Conservation (phyloP, 2,797 vertebrate genomes). For the Lepus townsendii region DNA sequence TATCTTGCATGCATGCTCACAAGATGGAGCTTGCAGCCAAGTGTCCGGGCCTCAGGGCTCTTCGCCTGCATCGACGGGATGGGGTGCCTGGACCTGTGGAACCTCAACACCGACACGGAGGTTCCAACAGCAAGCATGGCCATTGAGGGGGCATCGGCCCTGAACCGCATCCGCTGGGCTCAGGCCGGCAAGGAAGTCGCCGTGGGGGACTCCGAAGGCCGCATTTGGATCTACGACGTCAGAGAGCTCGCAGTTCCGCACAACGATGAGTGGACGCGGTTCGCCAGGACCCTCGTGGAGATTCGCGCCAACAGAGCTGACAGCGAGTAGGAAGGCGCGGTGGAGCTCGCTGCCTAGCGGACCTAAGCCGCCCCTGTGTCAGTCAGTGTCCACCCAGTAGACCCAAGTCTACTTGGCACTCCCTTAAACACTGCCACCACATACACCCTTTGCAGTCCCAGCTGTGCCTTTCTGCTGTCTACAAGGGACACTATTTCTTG, state of each 20-base stretch:
- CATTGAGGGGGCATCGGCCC: constrained; percentile 96
- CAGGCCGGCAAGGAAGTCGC: constrained; percentile 97
- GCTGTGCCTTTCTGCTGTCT: not conserved
- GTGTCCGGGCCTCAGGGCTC: constrained; percentile 89
- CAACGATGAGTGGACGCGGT: constrained; percentile 95
- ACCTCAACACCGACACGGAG: constrained; percentile 99
- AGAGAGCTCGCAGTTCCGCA: constrained; percentile 97
- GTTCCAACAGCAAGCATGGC: constrained; percentile 97
- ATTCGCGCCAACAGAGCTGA: constrained; percentile 96
- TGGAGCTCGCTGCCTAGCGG: constrained; percentile 93
- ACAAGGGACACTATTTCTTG: not conserved
- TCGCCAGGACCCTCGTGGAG: constrained; percentile 96
- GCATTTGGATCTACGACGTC: constrained; percentile 98
- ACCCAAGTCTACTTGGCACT: not conserved
- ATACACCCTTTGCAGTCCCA: rapidly evolving
- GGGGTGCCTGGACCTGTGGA: constrained; percentile 98
- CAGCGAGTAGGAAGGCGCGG: constrained; percentile 94
- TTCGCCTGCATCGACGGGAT: constrained; percentile 98
- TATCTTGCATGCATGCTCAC: rapidly evolving
- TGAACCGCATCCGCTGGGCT: constrained; percentile 97
- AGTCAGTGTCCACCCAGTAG: constrained; percentile 80
- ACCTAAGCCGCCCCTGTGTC: rapidly evolving
- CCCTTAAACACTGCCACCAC: not conserved
- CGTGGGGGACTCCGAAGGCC: constrained; percentile 98
- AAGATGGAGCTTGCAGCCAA: rapidly evolving